A percentile compares a stretch with the other conserved stretches of the same genome.
Conservation (phyloP, 2,888 invertebrate genomes). For the Chymomyza amoena region DNA sequence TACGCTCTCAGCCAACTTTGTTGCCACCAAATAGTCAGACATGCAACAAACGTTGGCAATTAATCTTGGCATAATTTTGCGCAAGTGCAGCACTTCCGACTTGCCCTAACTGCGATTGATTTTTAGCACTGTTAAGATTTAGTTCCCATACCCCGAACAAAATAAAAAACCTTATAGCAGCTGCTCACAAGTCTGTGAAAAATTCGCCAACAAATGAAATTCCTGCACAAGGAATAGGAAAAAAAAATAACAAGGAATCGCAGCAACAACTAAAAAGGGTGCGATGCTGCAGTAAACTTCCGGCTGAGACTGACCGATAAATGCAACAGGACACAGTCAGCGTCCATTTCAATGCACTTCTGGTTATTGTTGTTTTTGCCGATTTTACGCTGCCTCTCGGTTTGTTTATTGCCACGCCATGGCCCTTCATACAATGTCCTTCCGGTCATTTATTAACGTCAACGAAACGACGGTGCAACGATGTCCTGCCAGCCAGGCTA, state of each 20-base stretch:
- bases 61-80: conserved; percentile 44
- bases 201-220: conserved; percentile 62
- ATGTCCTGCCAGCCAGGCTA: background rate
- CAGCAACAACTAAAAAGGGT: conserved; percentile 50
- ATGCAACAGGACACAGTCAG: conserved; percentile 61
- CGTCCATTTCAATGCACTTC: background rate
- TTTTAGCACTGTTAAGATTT: conserved; percentile 48
- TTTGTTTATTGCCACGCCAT: conserved; percentile 69
- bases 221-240: conserved; percentile 28
- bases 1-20: background rate
- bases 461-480: conserved; percentile 55
- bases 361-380: conserved; percentile 38
- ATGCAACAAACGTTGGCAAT: conserved; percentile 25
- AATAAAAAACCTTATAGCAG: conserved; percentile 17
- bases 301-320: conserved; percentile 54
- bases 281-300: conserved; percentile 68
- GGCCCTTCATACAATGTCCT: conserved; percentile 68
- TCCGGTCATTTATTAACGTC: conserved; percentile 73
- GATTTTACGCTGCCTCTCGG: conserved; percentile 40
- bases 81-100: conserved; percentile 51
- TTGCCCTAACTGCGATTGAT: conserved; percentile 60
- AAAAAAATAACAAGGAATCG: conserved; percentile 37
- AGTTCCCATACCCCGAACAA: conserved; percentile 36
- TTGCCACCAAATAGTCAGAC: background rate
- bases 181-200: conserved; percentile 60